Evolutionary conservation across 2,113 vertebrate genomes (phyloP), one percentile per base, ranked within the genome.

Genomic region (Lates calcarifer): DNA sequence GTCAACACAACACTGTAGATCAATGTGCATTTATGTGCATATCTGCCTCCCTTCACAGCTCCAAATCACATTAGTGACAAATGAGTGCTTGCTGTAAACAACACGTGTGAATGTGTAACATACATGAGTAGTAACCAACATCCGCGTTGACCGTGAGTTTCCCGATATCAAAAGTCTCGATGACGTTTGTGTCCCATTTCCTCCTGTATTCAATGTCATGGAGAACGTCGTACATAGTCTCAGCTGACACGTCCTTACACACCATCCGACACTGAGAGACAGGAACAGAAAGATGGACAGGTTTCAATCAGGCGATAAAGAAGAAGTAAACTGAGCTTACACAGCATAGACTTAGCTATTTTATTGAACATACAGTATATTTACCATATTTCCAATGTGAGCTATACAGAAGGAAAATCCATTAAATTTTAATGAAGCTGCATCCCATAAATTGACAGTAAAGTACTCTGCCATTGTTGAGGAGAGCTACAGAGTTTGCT

Each of bases 141-240:
- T 99, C 97, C 0, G 97, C 96, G 22, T 98, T 99, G 94, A 96
- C 98, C 0, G 98, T 99, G 65, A 99, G 94, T 64, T 95, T 97
- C 24, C 97, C 98, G 1, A 99, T 99, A 90, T 99, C 98, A 0
- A 99, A 99, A 51, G 98, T 99, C 94, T 99, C 98, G 0, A 98
- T 97, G 89, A 99, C 97, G 2, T 99, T 99, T 8, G 93, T 94
- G 92, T 99, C 98, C 98, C 98, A 99, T 69, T 98, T 98, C 60
- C 84, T 95, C 26, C 98, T 93, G 91, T 99, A 99, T 58, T 98
- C 97, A 0, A 95, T 96, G 91, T 99, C 98, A 0, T 99, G 98
- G 0, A 99, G 97, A 4, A 99, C 98, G 0, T 98, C 98, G 0
- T 99, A 99, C 84, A 99, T 96, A 1, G 94, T 96, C 77, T 97